Base-by-base conservation (phyloP, 2,113 vertebrate genomes). In the Apteryx owenii region DNA sequence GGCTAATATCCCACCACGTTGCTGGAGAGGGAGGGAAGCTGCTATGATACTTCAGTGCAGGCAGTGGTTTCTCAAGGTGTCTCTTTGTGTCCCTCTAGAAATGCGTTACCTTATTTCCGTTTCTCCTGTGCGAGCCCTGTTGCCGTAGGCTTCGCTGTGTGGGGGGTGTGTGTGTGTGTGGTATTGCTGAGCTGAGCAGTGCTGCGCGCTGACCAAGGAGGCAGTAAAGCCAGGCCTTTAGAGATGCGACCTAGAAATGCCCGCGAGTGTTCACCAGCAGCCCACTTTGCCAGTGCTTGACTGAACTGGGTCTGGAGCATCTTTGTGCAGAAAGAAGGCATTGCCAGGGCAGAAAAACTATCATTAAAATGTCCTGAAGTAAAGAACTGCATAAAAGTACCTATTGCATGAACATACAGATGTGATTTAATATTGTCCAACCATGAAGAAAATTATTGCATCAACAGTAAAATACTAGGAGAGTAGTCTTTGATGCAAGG, bases 221-320 rank as follows among this genome's bases (percentile, higher is more conserved):
- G 53, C 0, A 1, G 64, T 11, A 22, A 8, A 6, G 6, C 46
- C 38, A 6, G 1, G 17, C 46, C 38, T 54, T 38, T 58, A 5
- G 71, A 38, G 44, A 4, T 7, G 42, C 1, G 16, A 33, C 33
- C 53, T 46, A 51, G 44, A 60, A 42, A 12, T 12, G 21, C 10
- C 18, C 14, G 42, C 42, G 12, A 31, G n/a, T 22, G 22, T 76
- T 68, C 42, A 16, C 38, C 31, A 14, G 71, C 19, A 22, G 26
- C 54, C 33, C 7, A 7, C 44, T 25, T 61, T 23, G 21, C 16
- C 31, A 31, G 56, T 20, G 58, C 33, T 46, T 25, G 70, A 61
- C 53, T 53, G 53, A 33, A 21, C 3, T 18, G 58, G 26, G 40
- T 33, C 51, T 58, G 22, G 61, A 44, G 62, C 2, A 21, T 18